A percentile compares a stretch with the other conserved stretches of the same genome.
Evolutionary conservation across 2,797 vertebrate genomes (phyloP).

Genomic region (Enteromius fasciolatus): DNA sequence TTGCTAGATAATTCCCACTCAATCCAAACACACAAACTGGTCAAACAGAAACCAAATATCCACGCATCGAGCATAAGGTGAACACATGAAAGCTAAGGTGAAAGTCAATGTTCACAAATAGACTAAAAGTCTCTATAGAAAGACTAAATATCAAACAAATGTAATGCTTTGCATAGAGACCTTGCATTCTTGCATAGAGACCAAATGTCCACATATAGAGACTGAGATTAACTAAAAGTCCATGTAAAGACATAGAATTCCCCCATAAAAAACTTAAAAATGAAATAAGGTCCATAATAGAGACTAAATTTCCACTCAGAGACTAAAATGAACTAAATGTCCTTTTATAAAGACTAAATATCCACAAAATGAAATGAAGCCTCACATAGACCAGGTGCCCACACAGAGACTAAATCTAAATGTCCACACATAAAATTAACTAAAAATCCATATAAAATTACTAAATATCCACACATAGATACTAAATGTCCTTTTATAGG

Average conservation of each 20-base stretch:
- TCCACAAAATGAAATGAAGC: background rate
- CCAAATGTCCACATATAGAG: background rate
- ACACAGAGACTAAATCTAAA: background rate
- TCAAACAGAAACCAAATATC: constrained; percentile 14
- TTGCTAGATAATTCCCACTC: background rate
- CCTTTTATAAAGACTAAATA: background rate
- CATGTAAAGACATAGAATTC: background rate
- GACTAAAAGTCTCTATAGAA: background rate
- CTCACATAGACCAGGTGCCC: background rate
- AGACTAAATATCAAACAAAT: background rate
- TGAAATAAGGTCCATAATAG: background rate
- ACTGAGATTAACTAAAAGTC: background rate
- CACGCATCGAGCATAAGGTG: background rate
- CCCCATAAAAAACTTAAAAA: background rate
- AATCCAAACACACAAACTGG: constrained; percentile 27
- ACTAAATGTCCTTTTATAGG: background rate
- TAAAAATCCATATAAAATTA: background rate
- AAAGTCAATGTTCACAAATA: background rate
- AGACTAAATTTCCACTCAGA: background rate
- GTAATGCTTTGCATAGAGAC: background rate
- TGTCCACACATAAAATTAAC: background rate
- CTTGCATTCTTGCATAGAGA: background rate
- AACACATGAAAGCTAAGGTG: background rate
- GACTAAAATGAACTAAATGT: background rate
- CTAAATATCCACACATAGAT: background rate